Evolutionary conservation across 2,113 vertebrate species (phyloP), one percentile per base, ranked within the genome.

Genomic region (Telmatochromis brachygnathus): DNA sequence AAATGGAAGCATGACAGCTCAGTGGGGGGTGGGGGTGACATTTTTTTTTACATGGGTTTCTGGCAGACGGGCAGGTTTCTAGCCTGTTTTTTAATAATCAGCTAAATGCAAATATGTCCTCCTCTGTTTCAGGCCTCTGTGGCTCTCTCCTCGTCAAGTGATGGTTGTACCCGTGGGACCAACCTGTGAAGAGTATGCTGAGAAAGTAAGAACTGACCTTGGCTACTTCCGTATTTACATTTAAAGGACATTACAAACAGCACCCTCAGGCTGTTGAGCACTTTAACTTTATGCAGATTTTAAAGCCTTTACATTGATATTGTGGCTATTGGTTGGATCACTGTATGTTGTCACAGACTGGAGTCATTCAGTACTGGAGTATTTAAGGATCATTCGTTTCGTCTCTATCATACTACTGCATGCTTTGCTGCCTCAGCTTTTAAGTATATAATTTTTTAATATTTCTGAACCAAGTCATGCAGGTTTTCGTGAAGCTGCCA

Each of bases 91-190:
- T 17, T 42, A 49, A 79, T 62, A 19, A 39, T n/a, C 21, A 17
- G 6, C 80, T 33, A 23, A 83, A 89, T 23, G 23, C 23, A 70
- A 45, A 58, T 45, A 23, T 85, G 73, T 81, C 4, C 28, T 65
- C n/a, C 85, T 89, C 12, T 79, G 19, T 87, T 86, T 12, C 84
- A 99, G 99, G 99, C 99, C 99, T 0, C 96, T 99, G 83, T 99
- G 99, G 99, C 96, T 99, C 58, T 99, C 99, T 47, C 99, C 99
- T 42, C 96, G 96, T 84, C 99, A 99, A 88, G 97, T 99, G 73
- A 99, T 99, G 98, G 97, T 99, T 3, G 96, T 99, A 56, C 98
- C 99, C 4, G 97, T 99, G 84, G 98, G 98, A 93, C 98, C 98
- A 45, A 97, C 97, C 0, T 98, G 97, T 93, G 98, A 99, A 35